These are phyloP conservation scores for Venustaconcha ellipsiformis DNA, from an alignment of 1,140 invertebrate genomes.

Conservation along the genomic window DNA sequence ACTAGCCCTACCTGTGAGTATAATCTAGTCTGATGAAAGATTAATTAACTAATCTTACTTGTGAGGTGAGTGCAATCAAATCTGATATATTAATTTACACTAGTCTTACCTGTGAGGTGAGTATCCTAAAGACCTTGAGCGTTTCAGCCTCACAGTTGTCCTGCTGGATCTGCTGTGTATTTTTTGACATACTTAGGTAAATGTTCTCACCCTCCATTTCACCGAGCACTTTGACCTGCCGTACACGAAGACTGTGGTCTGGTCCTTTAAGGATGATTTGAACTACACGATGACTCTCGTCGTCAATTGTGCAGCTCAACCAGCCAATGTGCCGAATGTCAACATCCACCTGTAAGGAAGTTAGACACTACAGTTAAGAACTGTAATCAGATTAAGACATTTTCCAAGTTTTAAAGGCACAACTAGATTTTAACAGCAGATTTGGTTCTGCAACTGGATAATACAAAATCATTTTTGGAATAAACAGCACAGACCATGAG, in stretches of 20 bases:
- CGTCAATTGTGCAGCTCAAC: constrained; percentile 83
- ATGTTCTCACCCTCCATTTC: constrained; percentile 52
- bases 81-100: neutral
- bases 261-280: constrained; percentile 90
- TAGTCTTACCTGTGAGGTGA: constrained; percentile 84
- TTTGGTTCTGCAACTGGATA: no score
- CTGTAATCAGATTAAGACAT: neutral
- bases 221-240: constrained; percentile 79
- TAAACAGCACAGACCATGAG: no score
- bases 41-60: constrained; percentile 72
- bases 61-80: constrained; percentile 81
- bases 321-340: constrained; percentile 74
- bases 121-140: constrained; percentile 90
- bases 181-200: constrained; percentile 53
- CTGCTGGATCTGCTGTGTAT: constrained; percentile 65
- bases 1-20: constrained; percentile 76
- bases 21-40: no score
- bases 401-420: no score
- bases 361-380: constrained; percentile 9
- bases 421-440: no score
- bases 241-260: constrained; percentile 87
- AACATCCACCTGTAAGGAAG: constrained; percentile 80
- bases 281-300: constrained; percentile 71
- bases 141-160: constrained; percentile 93
- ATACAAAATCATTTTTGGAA: no score